Base-by-base conservation (phyloP, 2,888 invertebrate species). In the Drosophila koepferae region DNA sequence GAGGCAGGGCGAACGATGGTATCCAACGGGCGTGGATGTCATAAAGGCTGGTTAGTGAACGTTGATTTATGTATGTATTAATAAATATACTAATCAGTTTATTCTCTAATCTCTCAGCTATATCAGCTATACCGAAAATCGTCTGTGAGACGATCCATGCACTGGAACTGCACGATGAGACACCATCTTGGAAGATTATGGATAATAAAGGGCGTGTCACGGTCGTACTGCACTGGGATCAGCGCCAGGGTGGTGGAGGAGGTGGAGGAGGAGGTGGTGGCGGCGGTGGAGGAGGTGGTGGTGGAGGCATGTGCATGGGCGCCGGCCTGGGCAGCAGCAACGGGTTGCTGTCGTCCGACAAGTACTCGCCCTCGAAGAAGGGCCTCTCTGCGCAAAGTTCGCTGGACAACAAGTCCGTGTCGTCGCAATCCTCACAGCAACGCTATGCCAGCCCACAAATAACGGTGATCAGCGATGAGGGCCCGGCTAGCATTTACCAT, bases 151-250 rank as follows among this genome's bases (percentile, higher is more conserved):
- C 98, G 92, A 98, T 98, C 93, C 97, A 97, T 95, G 97, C 98
- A 86, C 95, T 98, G 95, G 97, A 98, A 94, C 95, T 98, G 93
- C 98, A 98, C 95, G 97, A 98, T 97, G 98, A 98, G 94, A 97
- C 98, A 93, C 98, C 98, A 93, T 97, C 98, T 94, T 98, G 98
- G 98, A 98, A 98, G 94, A 98, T 98, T 95, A 98, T 98, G 98
- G 98, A 98, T 96, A 98, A 98, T 95, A 97, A 98, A 95, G 98
- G 98, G 93, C 96, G 98, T 93, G 97, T 98, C 94, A 98, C 98
- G 92, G 98, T 98, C 94, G 98, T 98, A 93, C 95, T 98, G 93
- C 98, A 98, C 94, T 98, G 98, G 98, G 98, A 98, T 95, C 98
- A 97, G 94, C 96, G 97, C 90, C 96, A 95, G 94, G 95, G 95